Evolutionary conservation across 2,113 vertebrate genomes (phyloP).

Genomic region (Pithys albifrons): DNA sequence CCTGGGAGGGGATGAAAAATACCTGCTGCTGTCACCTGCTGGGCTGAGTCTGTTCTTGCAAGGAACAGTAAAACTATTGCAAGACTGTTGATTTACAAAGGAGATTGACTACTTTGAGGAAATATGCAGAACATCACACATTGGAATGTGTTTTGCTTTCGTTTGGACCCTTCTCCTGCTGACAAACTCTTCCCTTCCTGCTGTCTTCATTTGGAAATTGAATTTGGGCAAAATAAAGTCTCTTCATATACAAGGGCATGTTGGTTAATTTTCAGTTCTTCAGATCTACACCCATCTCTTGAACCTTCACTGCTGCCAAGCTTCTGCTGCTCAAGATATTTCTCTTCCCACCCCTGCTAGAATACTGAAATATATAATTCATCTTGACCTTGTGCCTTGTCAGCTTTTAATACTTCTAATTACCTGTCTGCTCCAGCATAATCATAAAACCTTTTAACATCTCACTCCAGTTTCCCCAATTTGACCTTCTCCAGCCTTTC

Average conservation of each 20-base stretch:
- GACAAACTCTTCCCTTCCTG: background rate
- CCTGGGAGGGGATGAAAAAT: background rate
- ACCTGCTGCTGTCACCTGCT: background rate
- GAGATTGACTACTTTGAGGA: background rate
- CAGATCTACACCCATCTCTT: background rate
- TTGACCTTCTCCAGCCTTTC: conserved; percentile 10
- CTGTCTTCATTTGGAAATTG: background rate
- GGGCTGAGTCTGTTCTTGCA: background rate
- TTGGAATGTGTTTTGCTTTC: background rate
- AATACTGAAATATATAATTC: background rate
- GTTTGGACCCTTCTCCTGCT: background rate
- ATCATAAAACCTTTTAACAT: conserved; percentile 40
- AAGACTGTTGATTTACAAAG: background rate
- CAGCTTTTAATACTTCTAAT: conserved; percentile 39
- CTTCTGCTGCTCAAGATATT: background rate
- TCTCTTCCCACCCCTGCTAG: background rate
- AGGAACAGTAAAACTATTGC: background rate
- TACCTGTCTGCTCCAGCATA: background rate
- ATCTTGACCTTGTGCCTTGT: background rate
- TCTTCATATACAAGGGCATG: background rate
- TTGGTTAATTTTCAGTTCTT: background rate
- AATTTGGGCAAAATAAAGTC: background rate
- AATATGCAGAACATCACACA: background rate
- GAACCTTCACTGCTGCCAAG: background rate
- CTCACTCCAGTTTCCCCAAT: conserved; percentile 15